Evolutionary conservation across 2,888 invertebrate species (phyloP), one percentile per base, ranked within the genome.

Genomic region (Protodeltote pygarga): DNA sequence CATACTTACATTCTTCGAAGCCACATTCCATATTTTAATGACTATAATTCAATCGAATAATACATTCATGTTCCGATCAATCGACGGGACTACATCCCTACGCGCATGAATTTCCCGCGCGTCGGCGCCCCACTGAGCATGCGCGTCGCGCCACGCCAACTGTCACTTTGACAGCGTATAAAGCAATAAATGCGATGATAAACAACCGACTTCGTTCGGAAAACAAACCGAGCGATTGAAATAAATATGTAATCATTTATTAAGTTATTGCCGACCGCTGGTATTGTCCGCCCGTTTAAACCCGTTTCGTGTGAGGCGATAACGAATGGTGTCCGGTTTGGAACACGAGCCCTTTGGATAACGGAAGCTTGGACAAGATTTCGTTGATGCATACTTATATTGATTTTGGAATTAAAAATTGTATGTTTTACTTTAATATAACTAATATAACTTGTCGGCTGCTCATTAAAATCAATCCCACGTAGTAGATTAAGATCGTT

Each of bases 221-320:
- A 75, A 76, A 79, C 79, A 74, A 77, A 80, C 74, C 62, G 48
- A 52, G 59, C 69, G 60, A 81, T 81, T 77, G 79, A 82, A 80
- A 80, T 80, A 77, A 78, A 80, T 73, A 76, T 67, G 68, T 74
- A 75, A 74, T 75, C 67, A 73, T 79, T 79, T 75, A 75, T 74
- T 67, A 71, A 67, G 57, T 69, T 75, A 74, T 73, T 70, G 64
- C 57, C 35, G 46, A 42, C 54, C 37, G 39, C 50, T 49, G 52
- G 66, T 65, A 69, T 75, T 70, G 71, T 74, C 57, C 47, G 48
- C 38, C 29, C 48, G 42, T 50, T 38, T 42, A 44, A 60, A 62
- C 61, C 49, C 16, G 53, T 65, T 60, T 51, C 14, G 34, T 32
- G 24, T 45, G 37, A 52, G 19, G 48, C 46, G 52, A 58, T 65